A percentile compares a stretch with the other conserved stretches of the same genome.
phyloP scores from a whole-genome alignment of 1,140 invertebrate genomes.

The Pogonus chalceus region DNA sequence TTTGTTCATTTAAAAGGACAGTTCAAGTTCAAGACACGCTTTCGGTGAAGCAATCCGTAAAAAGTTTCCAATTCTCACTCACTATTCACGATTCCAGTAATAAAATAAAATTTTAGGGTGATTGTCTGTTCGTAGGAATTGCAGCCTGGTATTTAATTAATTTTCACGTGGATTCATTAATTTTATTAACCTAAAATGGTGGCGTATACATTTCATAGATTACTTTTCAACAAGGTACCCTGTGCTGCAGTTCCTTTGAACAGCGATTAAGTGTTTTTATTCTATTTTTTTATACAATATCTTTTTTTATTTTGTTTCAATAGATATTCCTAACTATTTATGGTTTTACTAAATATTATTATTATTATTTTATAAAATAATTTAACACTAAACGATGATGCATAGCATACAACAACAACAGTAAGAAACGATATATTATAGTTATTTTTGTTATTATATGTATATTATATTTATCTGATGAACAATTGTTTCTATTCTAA shows the following conservation, averaged over 20 bases:
- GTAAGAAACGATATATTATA: background rate
- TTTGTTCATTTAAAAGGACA: background rate
- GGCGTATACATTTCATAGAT: background rate
- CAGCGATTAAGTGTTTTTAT: too few species aligned
- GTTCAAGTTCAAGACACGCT: background rate
- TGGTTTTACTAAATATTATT: too few species aligned
- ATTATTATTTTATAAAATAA: background rate
- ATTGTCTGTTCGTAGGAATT: too few species aligned
- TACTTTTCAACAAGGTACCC: too few species aligned
- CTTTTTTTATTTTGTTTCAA: too few species aligned
- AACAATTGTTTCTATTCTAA: background rate
- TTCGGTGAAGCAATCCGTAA: conserved; percentile 1
- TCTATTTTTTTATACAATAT: background rate
- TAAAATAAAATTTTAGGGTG: background rate
- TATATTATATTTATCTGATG: background rate
- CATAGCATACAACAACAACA: background rate
- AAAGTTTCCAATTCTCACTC: background rate
- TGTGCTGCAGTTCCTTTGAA: background rate
- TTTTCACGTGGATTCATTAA: background rate
- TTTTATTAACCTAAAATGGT: background rate
- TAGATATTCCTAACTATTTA: too few species aligned
- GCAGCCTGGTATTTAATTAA: background rate
- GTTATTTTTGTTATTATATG: background rate
- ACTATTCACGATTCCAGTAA: background rate
- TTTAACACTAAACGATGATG: background rate